Conservation (phyloP, 2,888 invertebrate genomes). For the Acholoe squamosa region DNA sequence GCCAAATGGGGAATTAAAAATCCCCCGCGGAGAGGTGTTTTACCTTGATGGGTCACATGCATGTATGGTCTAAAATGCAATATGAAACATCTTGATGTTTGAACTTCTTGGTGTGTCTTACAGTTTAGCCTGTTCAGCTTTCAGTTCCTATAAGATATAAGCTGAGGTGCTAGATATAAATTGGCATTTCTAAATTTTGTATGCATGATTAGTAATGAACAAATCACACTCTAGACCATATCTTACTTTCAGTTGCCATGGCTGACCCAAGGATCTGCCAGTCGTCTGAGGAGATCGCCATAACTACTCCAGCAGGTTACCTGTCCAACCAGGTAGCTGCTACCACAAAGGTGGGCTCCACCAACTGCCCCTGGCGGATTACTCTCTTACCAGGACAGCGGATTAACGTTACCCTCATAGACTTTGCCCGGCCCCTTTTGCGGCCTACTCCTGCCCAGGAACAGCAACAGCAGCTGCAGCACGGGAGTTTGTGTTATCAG, state of each 20-base stretch:
- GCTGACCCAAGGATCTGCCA: conserved; percentile 35
- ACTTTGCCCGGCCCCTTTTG: conserved; percentile 42
- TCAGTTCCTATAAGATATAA: too few species aligned
- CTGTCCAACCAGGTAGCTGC: conserved; percentile 37
- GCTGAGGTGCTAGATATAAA: too few species aligned
- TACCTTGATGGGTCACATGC: too few species aligned
- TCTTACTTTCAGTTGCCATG: conserved; percentile 6
- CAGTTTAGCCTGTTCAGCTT: too few species aligned
- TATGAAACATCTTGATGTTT: too few species aligned
- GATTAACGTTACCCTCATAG: conserved; percentile 48
- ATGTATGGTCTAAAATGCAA: too few species aligned
- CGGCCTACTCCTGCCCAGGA: neutral
- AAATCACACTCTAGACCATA: neutral
- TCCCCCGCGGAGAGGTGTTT: too few species aligned
- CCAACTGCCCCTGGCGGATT: conserved; percentile 50
- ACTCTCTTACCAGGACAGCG: conserved; percentile 41
- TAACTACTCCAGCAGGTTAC: conserved; percentile 10
- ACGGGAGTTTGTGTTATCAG: conserved; percentile 36
- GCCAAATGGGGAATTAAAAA: too few species aligned
- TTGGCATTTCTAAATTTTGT: too few species aligned
- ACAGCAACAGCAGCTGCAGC: conserved; percentile 22
- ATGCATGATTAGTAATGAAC: too few species aligned
- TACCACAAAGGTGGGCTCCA: conserved; percentile 26
- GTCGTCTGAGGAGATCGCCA: neutral
- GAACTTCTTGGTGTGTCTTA: too few species aligned